These are phyloP conservation scores for Coleophora deauratella DNA, from an alignment of 2,888 invertebrate species.

Conservation along the genomic window DNA sequence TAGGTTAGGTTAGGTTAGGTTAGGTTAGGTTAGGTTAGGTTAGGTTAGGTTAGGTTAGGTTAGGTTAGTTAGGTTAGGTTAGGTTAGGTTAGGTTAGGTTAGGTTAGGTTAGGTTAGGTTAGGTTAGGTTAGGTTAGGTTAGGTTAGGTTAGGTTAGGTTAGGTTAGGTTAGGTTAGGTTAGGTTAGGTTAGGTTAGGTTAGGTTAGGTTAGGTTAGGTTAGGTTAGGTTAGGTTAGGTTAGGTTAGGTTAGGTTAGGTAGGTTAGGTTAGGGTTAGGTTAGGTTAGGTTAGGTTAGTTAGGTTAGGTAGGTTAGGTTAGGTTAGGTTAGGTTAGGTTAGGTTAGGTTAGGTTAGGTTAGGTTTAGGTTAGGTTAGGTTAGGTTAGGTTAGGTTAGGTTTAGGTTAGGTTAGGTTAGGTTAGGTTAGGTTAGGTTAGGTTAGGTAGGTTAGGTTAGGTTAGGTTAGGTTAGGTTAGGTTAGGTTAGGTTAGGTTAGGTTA, in stretches of 20 bases:
- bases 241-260: constrained; percentile 16
- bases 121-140: constrained; percentile 20
- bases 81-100: constrained; percentile 14
- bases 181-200: constrained; percentile 18
- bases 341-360: constrained; percentile 13
- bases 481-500: constrained; percentile 16
- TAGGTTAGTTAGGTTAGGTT: constrained; percentile 16
- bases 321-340: constrained; percentile 12
- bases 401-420: constrained; percentile 10
- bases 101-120: constrained; percentile 16
- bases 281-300: constrained; percentile 17
- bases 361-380: constrained; percentile 10
- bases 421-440: constrained; percentile 12
- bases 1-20: constrained; percentile 17
- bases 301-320: constrained; percentile 14
- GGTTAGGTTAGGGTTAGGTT: constrained; percentile 18
- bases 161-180: constrained; percentile 19
- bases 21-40: constrained; percentile 13
- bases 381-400: constrained; percentile 13
- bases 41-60: constrained; percentile 16
- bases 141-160: constrained; percentile 20
- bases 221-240: constrained; percentile 11
- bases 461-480: constrained; percentile 13
- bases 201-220: constrained; percentile 14
- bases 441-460: constrained; percentile 14